Evolutionary conservation across 2,888 invertebrate genomes (phyloP), one percentile per base, ranked within the genome.

Genomic region (Eristalis pertinax): DNA sequence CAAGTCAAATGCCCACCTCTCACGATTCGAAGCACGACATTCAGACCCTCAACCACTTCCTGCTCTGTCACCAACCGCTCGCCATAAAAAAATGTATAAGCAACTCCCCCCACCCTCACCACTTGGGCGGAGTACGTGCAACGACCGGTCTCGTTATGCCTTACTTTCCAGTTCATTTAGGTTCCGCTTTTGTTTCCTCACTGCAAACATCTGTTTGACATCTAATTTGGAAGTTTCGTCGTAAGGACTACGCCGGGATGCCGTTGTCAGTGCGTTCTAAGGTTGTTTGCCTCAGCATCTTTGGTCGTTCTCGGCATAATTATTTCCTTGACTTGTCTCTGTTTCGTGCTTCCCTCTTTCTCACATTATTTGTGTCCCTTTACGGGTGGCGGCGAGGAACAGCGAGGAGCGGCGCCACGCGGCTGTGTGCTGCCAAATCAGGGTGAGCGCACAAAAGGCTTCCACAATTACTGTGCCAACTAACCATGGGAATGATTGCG

Each of bases 151-250:
- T 73, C 73, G 72, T 73, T 68, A 70, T 58, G 64, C 56, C 56
- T 38, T 38, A 65, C 74, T 75, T 79, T 84, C 32, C 79, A 75
- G 62, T 79, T 79, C 62, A 84, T 79, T 84, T 70, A 75, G 75
- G 80, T 38, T 24, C 43, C 62, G 62, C 62, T 62, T 70, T 70
- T 75, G 79, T 79, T 75, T 65, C 50, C 65, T 75, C 41, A 62
- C 62, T 24, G 62, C 75, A 80, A 80, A 80, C 75, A 80, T 72
- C 79, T 76, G 72, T 80, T 84, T 84, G 80, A 63, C 75, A 80
- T 84, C 80, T 84, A 80, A 84, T 80, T 84, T 80, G 41, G 68
- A 84, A 80, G 72, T 84, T 84, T 76, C 38, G 43, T 72, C 70
- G n/a, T 1, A 26, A 58, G 70, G 58, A 76, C 38, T 24, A 1